These are phyloP conservation scores for Puma concolor DNA, from an alignment of 2,113 vertebrate species.

Conservation along the genomic window DNA sequence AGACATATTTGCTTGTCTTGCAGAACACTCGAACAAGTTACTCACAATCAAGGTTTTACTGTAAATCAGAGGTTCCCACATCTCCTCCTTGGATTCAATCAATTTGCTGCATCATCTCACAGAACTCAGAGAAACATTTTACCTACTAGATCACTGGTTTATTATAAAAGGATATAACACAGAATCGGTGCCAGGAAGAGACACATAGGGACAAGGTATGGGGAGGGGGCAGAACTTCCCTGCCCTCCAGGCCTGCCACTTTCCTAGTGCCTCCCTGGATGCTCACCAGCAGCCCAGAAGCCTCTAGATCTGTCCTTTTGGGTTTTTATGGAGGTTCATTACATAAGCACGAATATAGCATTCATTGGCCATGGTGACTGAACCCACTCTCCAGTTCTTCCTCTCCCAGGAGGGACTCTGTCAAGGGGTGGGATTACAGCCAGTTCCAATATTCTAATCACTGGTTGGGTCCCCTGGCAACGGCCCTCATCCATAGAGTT, in stretches of 20 bases:
- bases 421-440: background rate
- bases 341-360: background rate
- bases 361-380: background rate
- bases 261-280: accelerated
- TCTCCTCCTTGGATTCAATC: background rate
- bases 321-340: background rate
- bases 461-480: background rate
- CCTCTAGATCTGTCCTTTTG: background rate
- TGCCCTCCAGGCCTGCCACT: background rate
- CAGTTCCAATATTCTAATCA: background rate
- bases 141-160: background rate
- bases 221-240: background rate
- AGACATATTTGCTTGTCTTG: too few relatives aligned
- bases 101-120: background rate
- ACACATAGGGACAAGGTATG: background rate
- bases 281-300: background rate
- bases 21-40: too few relatives aligned
- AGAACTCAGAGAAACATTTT: background rate
- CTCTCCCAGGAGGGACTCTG: background rate
- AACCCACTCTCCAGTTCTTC: background rate
- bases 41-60: too few relatives aligned
- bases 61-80: background rate
- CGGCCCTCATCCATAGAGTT: background rate
- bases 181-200: background rate
- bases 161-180: background rate